A percentile compares a stretch with the other conserved stretches of the same genome.
Conservation (phyloP, 2,797 vertebrate species). For the Otolemur crassicaudatus region DNA sequence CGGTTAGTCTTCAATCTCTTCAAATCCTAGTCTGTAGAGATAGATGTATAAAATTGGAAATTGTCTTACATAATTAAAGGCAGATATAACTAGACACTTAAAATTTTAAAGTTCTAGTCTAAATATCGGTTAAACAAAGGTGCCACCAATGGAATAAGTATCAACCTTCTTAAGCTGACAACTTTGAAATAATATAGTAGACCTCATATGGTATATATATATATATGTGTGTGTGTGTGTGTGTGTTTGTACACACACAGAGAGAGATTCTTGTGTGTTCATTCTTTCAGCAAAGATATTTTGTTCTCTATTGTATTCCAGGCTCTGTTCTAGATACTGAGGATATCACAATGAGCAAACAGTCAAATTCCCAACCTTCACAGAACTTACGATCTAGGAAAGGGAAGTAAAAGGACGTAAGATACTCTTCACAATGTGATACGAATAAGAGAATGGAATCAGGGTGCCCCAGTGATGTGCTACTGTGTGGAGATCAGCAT, state of each 20-base stretch:
- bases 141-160: neutral
- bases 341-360: neutral
- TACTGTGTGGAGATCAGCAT: neutral
- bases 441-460: neutral
- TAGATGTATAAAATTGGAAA: neutral
- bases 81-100: constrained; percentile 28
- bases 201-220: neutral
- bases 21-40: neutral
- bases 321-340: neutral
- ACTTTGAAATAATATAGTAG: constrained; percentile 4
- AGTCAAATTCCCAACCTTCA: neutral
- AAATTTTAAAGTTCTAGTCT: constrained; percentile 53
- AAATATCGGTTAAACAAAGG: constrained; percentile 29
- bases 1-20: neutral
- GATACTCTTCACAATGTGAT: neutral
- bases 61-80: neutral
- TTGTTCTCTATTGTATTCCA: neutral
- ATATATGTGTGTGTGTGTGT: too few species aligned
- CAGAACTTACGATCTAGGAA: neutral
- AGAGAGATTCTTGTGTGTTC: neutral
- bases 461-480: neutral
- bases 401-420: neutral
- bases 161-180: neutral
- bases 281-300: neutral
- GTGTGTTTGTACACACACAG: neutral